Evolutionary conservation across 2,797 vertebrate species (phyloP).

Genomic region (Rhinatrema bivittatum): DNA sequence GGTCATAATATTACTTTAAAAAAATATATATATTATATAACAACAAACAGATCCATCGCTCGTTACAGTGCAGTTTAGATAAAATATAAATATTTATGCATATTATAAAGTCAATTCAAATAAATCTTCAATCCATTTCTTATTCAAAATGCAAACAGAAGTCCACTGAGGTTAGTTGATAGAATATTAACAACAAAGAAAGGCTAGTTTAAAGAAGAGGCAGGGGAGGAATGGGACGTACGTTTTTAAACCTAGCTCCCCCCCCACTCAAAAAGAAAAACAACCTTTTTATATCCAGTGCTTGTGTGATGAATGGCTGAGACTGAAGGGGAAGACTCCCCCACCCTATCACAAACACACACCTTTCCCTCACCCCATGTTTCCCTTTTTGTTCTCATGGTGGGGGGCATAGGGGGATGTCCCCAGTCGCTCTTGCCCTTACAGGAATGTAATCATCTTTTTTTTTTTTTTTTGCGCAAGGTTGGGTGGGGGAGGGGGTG

Average conservation of each 20-base stretch:
- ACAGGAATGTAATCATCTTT: too few species aligned
- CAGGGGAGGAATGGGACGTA: slow-evolving; percentile 8
- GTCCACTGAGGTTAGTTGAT: slow-evolving; percentile 20
- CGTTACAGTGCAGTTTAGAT: slow-evolving; percentile 55
- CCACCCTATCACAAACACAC: too few species aligned
- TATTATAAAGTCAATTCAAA: slow-evolving; percentile 63
- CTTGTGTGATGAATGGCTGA: slow-evolving; percentile 17
- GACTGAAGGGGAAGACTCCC: too few species aligned
- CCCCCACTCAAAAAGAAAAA: neutral
- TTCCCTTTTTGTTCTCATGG: too few species aligned
- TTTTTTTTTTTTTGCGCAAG: too few species aligned
- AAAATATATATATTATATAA: slow-evolving; percentile 1
- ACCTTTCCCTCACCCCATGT: neutral
- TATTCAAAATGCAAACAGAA: slow-evolving; percentile 49
- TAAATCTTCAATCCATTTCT: slow-evolving; percentile 51
- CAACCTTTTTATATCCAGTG: slow-evolving; percentile 10
- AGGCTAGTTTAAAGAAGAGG: slow-evolving; percentile 42
- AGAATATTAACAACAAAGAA: too few species aligned
- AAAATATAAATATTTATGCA: slow-evolving; percentile 68
- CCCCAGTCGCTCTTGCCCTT: too few species aligned
- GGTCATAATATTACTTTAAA: neutral
- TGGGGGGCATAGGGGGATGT: slow-evolving; percentile 7
- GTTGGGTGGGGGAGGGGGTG: neutral
- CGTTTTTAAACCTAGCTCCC: neutral
- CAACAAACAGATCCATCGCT: slow-evolving; percentile 38